Base-by-base conservation (phyloP, 2,113 vertebrate genomes). In the Hystrix cristata region DNA sequence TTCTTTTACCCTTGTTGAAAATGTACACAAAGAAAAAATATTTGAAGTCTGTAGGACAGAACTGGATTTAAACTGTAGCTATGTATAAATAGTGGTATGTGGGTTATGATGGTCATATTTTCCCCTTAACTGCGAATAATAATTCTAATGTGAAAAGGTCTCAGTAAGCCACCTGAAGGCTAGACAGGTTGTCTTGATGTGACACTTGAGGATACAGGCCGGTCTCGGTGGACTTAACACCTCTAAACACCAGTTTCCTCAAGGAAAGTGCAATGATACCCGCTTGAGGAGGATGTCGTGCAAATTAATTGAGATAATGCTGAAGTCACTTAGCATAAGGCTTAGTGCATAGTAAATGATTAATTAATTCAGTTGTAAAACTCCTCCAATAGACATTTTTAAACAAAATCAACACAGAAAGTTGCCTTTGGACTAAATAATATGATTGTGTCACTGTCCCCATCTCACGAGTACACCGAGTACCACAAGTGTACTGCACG, bases 251-350 rank as follows among this genome's bases (percentile, higher is more conserved):
- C 62, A 60, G 18, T 34, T 69, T 80, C 16, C 62, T 80, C 53
- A 71, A 62, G 23, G 53, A 62, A 62, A 86, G 7, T 43, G 34
- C 53, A 67, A 67, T 19, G 38, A 38, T 29, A 38, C 34, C 53
- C 62, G 18, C 25, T 19, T 48, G 0, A 18, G 25, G 51, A 1
- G 1, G n/a, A 2, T 15, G 8, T 31, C 23, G 19, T 34, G 19
- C 11, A 57, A 86, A 71, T 62, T 60, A 87, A 72, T 55, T 69
- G 19, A 86, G 53, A 62, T 55, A 55, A 86, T 71, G 27, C 10
- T 53, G 5, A 23, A 51, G 43, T 53, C 62, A 69, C 19, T 79
- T 79, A 38, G 5, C 59, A 19, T 4, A 15, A 11, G 13, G 27
- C 29, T 34, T 71, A 14, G 18, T 19, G 16, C 31, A 25, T 11